Evolutionary conservation across 2,888 invertebrate species (phyloP), one percentile per base, ranked within the genome.

Genomic region (Noctuana brunneofusca): DNA sequence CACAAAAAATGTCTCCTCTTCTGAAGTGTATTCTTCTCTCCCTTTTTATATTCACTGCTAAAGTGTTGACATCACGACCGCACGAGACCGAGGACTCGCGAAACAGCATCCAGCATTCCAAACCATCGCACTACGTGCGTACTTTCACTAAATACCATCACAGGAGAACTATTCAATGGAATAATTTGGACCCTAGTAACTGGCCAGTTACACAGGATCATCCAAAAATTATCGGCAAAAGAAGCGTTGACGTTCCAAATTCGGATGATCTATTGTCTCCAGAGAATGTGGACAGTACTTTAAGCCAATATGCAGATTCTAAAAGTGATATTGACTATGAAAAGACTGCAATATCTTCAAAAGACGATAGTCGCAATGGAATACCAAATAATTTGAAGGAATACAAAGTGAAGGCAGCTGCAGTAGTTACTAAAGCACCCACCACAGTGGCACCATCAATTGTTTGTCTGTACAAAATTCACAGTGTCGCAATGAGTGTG

Each of bases 141-240:
- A 89, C 89, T 3, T 91, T 90, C 67, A 90, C 89, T 0, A 91
- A 90, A 75, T 89, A 90, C 58, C 91, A 90, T 41, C 91, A 91
- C 63, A 84, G 88, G 69, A 79, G 91, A 64, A 87, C 87, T 18
- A 87, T 82, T 62, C 87, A 86, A 43, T 84, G 86, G 84, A 84
- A 84, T 58, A 79, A 78, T 56, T 43, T 70, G 16, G 86, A 87
- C 63, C 57, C 76, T 1, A 76, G 70, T 64, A 78, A 85, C 63
- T 82, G 79, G 79, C 73, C 79, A 55, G 56, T 72, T 11, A 70
- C 71, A 46, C 74, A 78, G 49, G 82, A 83, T 14, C 76, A 81
- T 12, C 75, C 78, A 22, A 83, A 75, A 66, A 68, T 74, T 3
- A 75, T 83, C 54, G 74, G 71, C 66, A 88, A 87, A 74, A 80